Percentiles rank a stretch among this genome's conserved stretches.
phyloP scores from a whole-genome alignment of 1,140 invertebrate species.

The Patella vulgata region DNA sequence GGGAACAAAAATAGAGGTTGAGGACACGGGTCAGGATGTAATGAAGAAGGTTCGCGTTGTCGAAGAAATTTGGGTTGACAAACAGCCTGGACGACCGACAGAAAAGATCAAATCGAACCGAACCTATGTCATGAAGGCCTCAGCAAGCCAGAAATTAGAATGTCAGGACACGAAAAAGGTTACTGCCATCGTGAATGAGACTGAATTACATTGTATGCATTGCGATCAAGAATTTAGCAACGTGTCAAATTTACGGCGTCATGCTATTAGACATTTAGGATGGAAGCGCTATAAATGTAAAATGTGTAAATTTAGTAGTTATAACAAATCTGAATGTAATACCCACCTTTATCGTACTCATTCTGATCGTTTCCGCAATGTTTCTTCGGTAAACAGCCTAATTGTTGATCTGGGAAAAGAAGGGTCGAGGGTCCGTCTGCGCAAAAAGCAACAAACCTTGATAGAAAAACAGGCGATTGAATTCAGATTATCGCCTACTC shows the following conservation, averaged over 20 bases:
- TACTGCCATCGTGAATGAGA: slow-evolving; percentile 50
- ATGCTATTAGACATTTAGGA: slow-evolving; percentile 65
- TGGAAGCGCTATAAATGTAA: slow-evolving; percentile 67
- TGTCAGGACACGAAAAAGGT: slow-evolving; percentile 46
- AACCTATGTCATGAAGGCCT: slow-evolving; percentile 26
- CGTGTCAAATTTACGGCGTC: slow-evolving; percentile 63
- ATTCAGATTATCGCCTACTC: background rate
- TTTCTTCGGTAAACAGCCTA: slow-evolving; percentile 25
- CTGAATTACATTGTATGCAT: slow-evolving; percentile 57
- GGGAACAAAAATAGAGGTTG: no score
- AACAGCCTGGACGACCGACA: slow-evolving; percentile 35
- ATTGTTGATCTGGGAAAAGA: slow-evolving; percentile 53
- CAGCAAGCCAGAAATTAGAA: slow-evolving; percentile 26
- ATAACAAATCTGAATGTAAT: slow-evolving; percentile 61
- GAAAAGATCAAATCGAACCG: slow-evolving; percentile 32
- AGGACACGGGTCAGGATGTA: no score
- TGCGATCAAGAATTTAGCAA: slow-evolving; percentile 57
- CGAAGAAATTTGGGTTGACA: slow-evolving; percentile 48
- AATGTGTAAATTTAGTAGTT: slow-evolving; percentile 61
- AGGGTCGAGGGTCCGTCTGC: slow-evolving; percentile 32
- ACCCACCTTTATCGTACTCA: slow-evolving; percentile 58
- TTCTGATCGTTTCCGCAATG: slow-evolving; percentile 13
- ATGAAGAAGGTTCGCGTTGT: slow-evolving; percentile 13
- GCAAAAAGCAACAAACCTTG: slow-evolving; percentile 39
- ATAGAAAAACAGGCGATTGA: slow-evolving; percentile 18